phyloP scores from a whole-genome alignment of 1,140 invertebrate genomes.

The Pseudomyrmex sp. region DNA sequence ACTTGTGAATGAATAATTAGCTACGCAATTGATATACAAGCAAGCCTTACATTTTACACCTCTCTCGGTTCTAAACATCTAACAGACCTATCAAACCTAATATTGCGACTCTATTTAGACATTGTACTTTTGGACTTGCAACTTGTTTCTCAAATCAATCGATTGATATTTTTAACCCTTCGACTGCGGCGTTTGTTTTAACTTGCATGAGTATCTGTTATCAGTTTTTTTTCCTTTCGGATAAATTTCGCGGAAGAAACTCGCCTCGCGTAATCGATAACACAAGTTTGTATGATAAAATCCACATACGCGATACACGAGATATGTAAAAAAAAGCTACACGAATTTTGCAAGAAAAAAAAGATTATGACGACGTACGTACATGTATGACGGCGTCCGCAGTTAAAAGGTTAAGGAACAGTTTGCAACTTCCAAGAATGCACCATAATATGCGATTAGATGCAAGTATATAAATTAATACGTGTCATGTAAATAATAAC shows the following conservation, averaged over 20 bases:
- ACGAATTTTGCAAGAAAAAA: too few species aligned
- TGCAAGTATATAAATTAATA: conserved; percentile 69
- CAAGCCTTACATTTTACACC: conserved; percentile 74
- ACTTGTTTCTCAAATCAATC: conserved; percentile 21
- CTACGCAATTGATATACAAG: conserved; percentile 68
- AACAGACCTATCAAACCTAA: conserved; percentile 38
- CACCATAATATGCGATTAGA: conserved; percentile 6
- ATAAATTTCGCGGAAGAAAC: too few species aligned
- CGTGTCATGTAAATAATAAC: conserved; percentile 68
- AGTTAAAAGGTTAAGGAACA: conserved; percentile 18
- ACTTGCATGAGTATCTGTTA: too few species aligned
- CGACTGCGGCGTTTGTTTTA: too few species aligned
- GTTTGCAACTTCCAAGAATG: conserved; percentile 34
- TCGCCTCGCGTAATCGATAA: too few species aligned
- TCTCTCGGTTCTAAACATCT: conserved; percentile 57
- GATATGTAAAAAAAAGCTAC: too few species aligned
- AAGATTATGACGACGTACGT: too few species aligned
- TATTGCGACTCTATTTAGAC: conserved; percentile 61
- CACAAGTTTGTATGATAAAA: too few species aligned
- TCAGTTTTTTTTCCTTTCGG: too few species aligned
- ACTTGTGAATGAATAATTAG: conserved; percentile 63
- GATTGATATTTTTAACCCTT: too few species aligned
- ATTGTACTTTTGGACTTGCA: conserved; percentile 47
- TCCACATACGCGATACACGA: too few species aligned
- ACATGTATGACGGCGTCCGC: too few species aligned